phyloP scores from a whole-genome alignment of 2,888 invertebrate genomes.

The Pardosa pseudoannulata region DNA sequence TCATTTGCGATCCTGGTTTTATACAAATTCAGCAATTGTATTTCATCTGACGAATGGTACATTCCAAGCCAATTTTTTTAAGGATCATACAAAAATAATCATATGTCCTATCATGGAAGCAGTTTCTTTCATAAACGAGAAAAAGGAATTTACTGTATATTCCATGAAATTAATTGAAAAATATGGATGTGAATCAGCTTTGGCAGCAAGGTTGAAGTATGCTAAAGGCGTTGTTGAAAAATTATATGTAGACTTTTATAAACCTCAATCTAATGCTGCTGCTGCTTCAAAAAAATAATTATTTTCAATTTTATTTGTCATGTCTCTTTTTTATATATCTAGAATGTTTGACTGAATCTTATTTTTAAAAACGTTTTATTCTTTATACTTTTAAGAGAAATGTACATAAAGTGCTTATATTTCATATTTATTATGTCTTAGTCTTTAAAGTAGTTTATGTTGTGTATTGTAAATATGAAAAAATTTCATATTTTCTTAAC shows the following conservation, averaged over 20 bases:
- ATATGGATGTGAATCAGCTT: constrained; percentile 88
- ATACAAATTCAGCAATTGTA: constrained; percentile 96
- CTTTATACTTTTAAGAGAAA: no score
- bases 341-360: no score
- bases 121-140: constrained; percentile 95
- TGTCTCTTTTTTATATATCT: no score
- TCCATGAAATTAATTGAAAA: constrained; percentile 87
- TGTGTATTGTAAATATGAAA: no score
- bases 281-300: neutral
- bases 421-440: no score
- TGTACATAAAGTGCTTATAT: no score
- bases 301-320: no score
- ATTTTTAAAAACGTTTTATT: no score
- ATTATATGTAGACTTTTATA: neutral
- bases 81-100: constrained; percentile 97
- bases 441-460: no score
- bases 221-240: constrained; percentile 84
- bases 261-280: neutral
- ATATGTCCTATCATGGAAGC: constrained; percentile 98
- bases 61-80: constrained; percentile 93
- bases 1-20: constrained; percentile 96
- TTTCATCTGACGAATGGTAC: constrained; percentile 98
- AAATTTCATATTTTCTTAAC: no score
- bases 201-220: constrained; percentile 89
- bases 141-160: constrained; percentile 94